These are phyloP conservation scores for Psettodes erumei DNA, from an alignment of 2,113 vertebrate species.

Conservation along the genomic window DNA sequence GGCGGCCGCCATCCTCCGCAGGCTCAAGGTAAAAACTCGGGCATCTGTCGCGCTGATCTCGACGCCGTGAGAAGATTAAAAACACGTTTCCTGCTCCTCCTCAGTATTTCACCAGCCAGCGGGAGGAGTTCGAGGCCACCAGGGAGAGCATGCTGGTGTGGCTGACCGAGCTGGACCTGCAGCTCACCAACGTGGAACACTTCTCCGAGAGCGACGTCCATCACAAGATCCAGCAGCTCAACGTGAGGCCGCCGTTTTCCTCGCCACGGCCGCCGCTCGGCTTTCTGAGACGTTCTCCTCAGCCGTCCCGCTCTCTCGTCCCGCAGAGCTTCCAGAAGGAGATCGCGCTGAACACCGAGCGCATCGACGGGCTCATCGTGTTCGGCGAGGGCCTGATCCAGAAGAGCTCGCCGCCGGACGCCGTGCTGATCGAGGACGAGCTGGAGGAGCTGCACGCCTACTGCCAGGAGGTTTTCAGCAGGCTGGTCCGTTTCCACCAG, in stretches of 20 bases:
- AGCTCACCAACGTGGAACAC: conserved; percentile 96
- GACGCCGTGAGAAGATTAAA: too few relatives aligned
- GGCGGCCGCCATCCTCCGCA: conserved; percentile 87
- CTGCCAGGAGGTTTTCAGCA: conserved; percentile 94
- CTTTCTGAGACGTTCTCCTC: background rate
- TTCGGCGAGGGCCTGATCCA: conserved; percentile 94
- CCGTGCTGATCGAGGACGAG: conserved; percentile 91
- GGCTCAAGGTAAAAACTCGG: conserved; percentile 94
- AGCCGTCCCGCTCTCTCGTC: conserved; percentile 2
- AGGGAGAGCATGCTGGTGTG: conserved; percentile 92
- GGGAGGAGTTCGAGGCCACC: conserved; percentile 93
- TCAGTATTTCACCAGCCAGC: conserved; percentile 92
- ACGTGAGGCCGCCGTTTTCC: conserved; percentile 85
- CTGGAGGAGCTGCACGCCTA: conserved; percentile 93
- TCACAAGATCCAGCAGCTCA: conserved; percentile 94
- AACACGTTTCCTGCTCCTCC: background rate
- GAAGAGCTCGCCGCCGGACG: conserved; percentile 90
- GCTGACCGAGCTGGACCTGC: conserved; percentile 97
- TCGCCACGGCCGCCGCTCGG: too few relatives aligned
- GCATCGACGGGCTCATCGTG: conserved; percentile 93
- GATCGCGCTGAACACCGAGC: conserved; percentile 91
- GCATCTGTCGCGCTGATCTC: too few relatives aligned
- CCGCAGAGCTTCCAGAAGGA: conserved; percentile 94
- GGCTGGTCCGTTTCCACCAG: conserved; percentile 92
- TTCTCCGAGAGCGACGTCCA: conserved; percentile 93